Conservation (phyloP, 2,797 vertebrate genomes). For the Anabas testudineus region DNA sequence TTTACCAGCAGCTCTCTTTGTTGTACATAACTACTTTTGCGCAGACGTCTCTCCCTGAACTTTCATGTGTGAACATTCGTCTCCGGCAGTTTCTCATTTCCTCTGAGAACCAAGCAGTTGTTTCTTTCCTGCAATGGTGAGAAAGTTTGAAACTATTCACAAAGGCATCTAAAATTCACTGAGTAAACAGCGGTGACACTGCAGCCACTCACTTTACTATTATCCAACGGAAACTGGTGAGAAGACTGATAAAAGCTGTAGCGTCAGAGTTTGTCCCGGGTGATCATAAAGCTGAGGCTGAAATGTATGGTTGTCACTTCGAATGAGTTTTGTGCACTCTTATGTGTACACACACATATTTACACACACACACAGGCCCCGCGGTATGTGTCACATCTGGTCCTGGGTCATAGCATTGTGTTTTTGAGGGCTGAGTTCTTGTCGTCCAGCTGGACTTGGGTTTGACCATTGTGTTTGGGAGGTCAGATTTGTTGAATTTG, state of each 20-base stretch:
- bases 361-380: constrained; percentile 12
- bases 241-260: constrained; percentile 40
- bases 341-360: not conserved
- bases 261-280: constrained; percentile 1
- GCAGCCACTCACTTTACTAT: not conserved
- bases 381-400: constrained; percentile 58
- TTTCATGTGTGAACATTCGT: constrained; percentile 44
- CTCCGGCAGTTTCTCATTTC: constrained; percentile 53
- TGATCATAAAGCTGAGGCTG: constrained; percentile 15
- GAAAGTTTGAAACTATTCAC: constrained; percentile 65
- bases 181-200: constrained; percentile 27
- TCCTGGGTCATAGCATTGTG: constrained; percentile 69
- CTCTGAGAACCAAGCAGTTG: constrained; percentile 60
- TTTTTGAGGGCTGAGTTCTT: constrained; percentile 58
- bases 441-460: constrained; percentile 59
- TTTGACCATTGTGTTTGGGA: constrained; percentile 75
- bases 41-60: constrained; percentile 11
- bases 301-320: not conserved
- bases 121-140: constrained; percentile 68
- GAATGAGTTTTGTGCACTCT: not conserved
- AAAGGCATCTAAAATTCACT: constrained; percentile 44
- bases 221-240: constrained; percentile 42
- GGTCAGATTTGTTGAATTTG: constrained; percentile 79
- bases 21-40: not conserved
- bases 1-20: constrained; percentile 18